Evolutionary conservation across 2,888 invertebrate species (phyloP), one percentile per base, ranked within the genome.

Genomic region (Phytoseiulus persimilis): DNA sequence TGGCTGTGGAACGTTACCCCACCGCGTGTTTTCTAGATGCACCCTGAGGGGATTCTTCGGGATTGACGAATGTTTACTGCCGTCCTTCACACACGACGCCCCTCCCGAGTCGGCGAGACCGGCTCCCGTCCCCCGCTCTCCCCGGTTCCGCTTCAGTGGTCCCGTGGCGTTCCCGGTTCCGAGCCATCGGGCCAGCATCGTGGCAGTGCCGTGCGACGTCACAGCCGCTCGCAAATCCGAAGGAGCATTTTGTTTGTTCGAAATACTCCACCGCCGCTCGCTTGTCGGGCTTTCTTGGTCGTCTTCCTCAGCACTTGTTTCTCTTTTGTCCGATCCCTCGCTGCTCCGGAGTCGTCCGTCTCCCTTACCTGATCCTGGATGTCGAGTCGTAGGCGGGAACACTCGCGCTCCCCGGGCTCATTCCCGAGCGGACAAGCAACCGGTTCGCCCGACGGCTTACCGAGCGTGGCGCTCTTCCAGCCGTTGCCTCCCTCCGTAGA

Each of bases 81-180:
- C 39, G 39, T 39, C 32, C 1, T 2, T 83, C 83, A 6, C 83
- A 6, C 32, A 31, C 31, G 32, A 32, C 32, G 14, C 39, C 32
- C 84, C 84, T 18, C 18, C 23, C 84, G 31, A 39, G 84, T 90
- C 87, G 18, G 84, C 18, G 32, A 2, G 1, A 6, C 84, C 11
- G 39, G 23, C 18, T 33, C 90, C 28, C 32, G 91, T 91, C 83
- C 91, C 89, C 65, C 83, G 39, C 90, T 31, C 14, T 65, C 5
- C 45, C 65, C 89, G 23, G 32, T 84, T 32, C 89, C 90, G 65
- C 39, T 83, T 89, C 46, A 46, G 39, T 65, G n/a, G 31, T 83
- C 31, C 83, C 90, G 39, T 90, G 46, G 89, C 9, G 14, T 39
- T 3, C 83, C 31, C 33, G 83, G 83, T 90, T 32, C 45, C 90